Percentiles rank a stretch among this genome's conserved stretches.
Evolutionary conservation across 2,113 vertebrate genomes (phyloP).

Genomic region (Thryonomys swinderianus): DNA sequence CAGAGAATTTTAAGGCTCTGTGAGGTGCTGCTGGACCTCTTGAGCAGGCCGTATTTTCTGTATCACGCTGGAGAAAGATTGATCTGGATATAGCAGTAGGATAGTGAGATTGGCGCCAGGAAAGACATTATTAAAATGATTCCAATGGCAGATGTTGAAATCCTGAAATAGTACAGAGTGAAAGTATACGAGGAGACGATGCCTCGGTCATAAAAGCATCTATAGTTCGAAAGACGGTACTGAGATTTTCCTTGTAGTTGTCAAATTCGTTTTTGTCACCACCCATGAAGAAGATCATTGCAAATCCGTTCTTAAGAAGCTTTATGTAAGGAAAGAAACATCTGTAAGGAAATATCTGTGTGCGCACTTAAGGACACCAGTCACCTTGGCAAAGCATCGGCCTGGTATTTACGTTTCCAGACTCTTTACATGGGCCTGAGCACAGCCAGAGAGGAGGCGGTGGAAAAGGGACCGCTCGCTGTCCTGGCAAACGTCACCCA

Average conservation of each 20-base stretch:
- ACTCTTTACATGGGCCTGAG: neutral
- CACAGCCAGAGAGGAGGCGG: neutral
- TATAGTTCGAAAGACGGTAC: neutral
- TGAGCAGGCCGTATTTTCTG: constrained; percentile 18
- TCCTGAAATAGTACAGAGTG: constrained; percentile 4
- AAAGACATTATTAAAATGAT: constrained; percentile 63
- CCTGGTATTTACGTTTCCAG: constrained; percentile 13
- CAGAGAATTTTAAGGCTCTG: neutral
- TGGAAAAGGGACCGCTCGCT: neutral
- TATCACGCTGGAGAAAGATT: constrained; percentile 33
- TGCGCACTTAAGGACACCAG: neutral
- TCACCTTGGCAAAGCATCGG: neutral
- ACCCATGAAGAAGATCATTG: neutral
- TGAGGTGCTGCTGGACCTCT: neutral
- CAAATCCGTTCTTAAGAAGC: neutral
- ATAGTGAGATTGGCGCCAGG: neutral
- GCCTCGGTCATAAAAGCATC: neutral
- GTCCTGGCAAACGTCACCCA: neutral
- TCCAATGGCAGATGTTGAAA: constrained; percentile 48
- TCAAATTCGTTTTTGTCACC: neutral
- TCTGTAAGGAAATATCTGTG: neutral
- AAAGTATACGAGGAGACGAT: neutral
- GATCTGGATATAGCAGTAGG: neutral
- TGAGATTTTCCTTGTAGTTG: neutral
- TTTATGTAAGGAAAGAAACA: constrained; percentile 16